Base-by-base conservation (phyloP, 2,888 invertebrate genomes). In the Eilema depressum region DNA sequence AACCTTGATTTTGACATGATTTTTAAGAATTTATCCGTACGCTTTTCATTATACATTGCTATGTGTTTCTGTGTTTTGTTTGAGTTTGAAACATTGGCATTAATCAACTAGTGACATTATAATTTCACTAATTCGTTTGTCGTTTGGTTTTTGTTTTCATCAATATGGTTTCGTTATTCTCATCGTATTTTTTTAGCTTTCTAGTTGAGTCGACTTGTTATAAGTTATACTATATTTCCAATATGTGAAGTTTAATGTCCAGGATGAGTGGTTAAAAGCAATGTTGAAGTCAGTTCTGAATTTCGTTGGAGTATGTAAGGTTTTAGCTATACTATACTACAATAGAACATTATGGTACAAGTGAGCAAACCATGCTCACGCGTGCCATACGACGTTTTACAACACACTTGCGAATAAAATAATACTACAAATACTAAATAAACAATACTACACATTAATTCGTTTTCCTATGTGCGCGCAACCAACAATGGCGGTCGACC, bases 111-210 rank as follows among this genome's bases (percentile, higher is more conserved):
- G 33, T 66, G 56, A 60, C 26, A 71, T 72, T 69, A 71, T 71
- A 77, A 76, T 79, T 78, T 69, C 75, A 86, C 86, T 87, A 87
- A 87, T 87, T 82, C 75, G 79, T 86, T 86, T 85, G 81, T 80
- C 71, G 82, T 83, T 82, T 83, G 77, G 70, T 81, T 78, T 79
- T 78, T 69, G 61, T 81, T 83, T 80, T 82, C 79, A 83, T 79
- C 68, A 56, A 73, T 79, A 82, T 71, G 77, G 71, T 75, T 74
- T 71, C 67, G 74, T 66, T 8, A 8, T 12, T 23, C 4, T 69
- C 56, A 67, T 76, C 70, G 26, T 63, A 47, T 62, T 28, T 64
- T 61, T n/a, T 59, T 25, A 59, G 59, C 59, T 59, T 11, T 65
- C 30, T 26, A 20, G 33, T 65, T 47, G 7, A 47, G 7, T 47